Evolutionary conservation across 2,888 invertebrate genomes (phyloP).

Genomic region (Hydraecia micacea): DNA sequence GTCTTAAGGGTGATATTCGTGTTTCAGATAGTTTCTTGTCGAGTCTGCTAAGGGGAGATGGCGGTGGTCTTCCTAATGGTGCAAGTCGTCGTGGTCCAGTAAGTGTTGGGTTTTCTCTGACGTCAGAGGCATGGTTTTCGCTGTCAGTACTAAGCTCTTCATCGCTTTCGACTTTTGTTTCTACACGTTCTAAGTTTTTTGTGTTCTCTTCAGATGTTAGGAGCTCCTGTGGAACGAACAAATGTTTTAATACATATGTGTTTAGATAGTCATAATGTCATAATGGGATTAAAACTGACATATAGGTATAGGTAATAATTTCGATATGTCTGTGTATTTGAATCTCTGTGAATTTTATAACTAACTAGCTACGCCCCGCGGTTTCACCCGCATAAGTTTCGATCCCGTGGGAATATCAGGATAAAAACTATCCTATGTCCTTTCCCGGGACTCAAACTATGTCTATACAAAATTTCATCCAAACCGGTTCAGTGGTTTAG

Average conservation of each 20-base stretch:
- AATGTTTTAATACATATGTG: background rate
- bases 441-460: too few species aligned
- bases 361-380: too few species aligned
- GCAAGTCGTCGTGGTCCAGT: slow-evolving; percentile 76
- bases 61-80: slow-evolving; percentile 83
- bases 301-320: background rate
- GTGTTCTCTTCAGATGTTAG: slow-evolving; percentile 88
- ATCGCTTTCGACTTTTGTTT: slow-evolving; percentile 89
- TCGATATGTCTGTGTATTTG: too few species aligned
- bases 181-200: slow-evolving; percentile 86
- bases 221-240: slow-evolving; percentile 81
- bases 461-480: too few species aligned
- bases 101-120: slow-evolving; percentile 76
- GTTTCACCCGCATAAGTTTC: too few species aligned
- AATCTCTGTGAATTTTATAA: too few species aligned
- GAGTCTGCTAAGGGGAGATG: slow-evolving; percentile 80
- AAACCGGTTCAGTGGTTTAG: too few species aligned
- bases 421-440: too few species aligned
- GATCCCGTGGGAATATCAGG: too few species aligned
- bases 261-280: background rate
- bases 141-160: slow-evolving; percentile 87
- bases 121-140: slow-evolving; percentile 82
- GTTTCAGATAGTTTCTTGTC: slow-evolving; percentile 84
- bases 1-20: slow-evolving; percentile 83
- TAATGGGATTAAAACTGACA: background rate